Base-by-base conservation (phyloP, 1,140 invertebrate species). In the Apis cerana region DNA sequence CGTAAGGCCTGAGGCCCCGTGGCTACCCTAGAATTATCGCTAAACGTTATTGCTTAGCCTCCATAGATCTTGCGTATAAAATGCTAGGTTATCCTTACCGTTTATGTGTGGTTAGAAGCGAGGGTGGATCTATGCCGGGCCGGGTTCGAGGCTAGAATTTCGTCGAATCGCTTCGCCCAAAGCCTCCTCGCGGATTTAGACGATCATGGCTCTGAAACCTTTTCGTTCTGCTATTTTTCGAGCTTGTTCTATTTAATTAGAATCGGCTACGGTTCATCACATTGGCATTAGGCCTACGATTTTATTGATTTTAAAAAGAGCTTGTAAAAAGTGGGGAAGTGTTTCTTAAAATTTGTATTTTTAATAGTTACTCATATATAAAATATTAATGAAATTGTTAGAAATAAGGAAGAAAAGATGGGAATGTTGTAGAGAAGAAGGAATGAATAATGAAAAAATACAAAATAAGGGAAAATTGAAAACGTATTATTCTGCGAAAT, bases 41-140 rank as follows among this genome's bases (percentile, higher is more conserved):
- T 93, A 94, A 94, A 93, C 91, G 92, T 93, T 94, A 93, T 93
- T 93, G 92, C 93, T 92, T 94, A 94, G 93, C 92, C 91, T 92
- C 93, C 90, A 93, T 93, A 94, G 93, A 94, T 94, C 92, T 94
- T 93, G 90, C 89, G 90, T 92, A 93, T 93, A 93, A 94, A 94
- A 94, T 94, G 87, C 92, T 94, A 93, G 93, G 92, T 93, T 94
- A 91, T 90, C 90, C 84, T 80, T 89, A 82, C 83, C 80, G 85
- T 79, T 89, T 85, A 87, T 89, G 82, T 88, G 80, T 85, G 80
- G 87, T 91, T 89, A 88, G 86, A 91, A 91, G 91, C 89, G 92
- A 91, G 92, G 92, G 92, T 92, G 90, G 90, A 92, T 75, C 81
- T 85, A 83, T 70, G 62, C 56, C 78, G 78, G 43, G n/a, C 80